phyloP scores from a whole-genome alignment of 30 jellyfish, hydroid and myxozoan species.

The Clytia hemisphaerica region DNA sequence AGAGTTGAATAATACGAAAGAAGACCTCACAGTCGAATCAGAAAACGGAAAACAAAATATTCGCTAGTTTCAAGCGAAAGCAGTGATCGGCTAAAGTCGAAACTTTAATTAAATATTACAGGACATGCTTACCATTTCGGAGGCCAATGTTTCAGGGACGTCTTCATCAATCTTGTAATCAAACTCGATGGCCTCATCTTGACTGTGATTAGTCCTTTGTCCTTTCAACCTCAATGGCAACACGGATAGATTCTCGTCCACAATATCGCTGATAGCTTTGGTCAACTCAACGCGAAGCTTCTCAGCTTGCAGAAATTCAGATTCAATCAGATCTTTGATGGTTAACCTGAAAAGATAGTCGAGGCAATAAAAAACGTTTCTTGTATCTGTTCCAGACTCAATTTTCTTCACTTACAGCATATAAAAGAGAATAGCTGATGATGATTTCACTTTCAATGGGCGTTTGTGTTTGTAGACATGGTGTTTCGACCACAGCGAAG shows the following conservation, averaged over 20 bases:
- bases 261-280: conserved; percentile 64
- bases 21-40: too few species aligned
- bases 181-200: conserved; percentile 94
- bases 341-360: conserved; percentile 52
- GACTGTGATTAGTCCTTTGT: conserved; percentile 81
- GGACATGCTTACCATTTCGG: conserved; percentile 74
- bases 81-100: too few species aligned
- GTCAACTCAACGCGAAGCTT: conserved; percentile 87
- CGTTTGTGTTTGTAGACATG: too few species aligned
- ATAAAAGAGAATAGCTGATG: background rate
- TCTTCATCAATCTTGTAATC: conserved; percentile 83
- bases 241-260: conserved; percentile 51
- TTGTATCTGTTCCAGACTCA: background rate
- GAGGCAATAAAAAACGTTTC: background rate
- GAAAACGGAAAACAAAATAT: too few species aligned
- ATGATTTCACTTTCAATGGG: background rate
- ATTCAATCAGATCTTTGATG: conserved; percentile 68
- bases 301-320: conserved; percentile 75
- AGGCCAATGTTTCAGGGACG: conserved; percentile 88
- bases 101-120: background rate
- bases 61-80: too few species aligned
- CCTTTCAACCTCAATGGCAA: conserved; percentile 93
- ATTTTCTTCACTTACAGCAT: background rate
- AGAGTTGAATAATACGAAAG: too few species aligned
- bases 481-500: background rate